Evolutionary conservation across 2,888 invertebrate genomes (phyloP), one percentile per base, ranked within the genome.

Genomic region (Parthenolecanium corni): DNA sequence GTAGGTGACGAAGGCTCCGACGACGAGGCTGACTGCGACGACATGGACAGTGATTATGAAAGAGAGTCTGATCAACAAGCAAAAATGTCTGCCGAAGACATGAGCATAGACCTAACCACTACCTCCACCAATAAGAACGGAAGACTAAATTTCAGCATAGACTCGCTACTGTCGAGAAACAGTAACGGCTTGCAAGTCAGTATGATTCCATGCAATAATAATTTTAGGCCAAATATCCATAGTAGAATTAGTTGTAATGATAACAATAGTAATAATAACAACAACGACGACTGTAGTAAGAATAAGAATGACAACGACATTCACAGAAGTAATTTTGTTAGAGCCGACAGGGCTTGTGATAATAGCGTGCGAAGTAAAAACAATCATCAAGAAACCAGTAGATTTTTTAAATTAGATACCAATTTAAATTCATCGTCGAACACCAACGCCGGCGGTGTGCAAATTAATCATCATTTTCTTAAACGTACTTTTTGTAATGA

Each of bases 81-180:
- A 6, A 31, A 31, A 31, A 31, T 31, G 9, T 31, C 31, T 6
- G 31, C 31, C 31, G 31, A 31, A 31, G 31, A 31, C 9, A 89
- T 88, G 4, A 81, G 58, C 80, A 84, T n/a, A 84, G 52, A 57
- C 21, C 25, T 66, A 62, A 65, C 66, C 66, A 68, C 64, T 47
- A 69, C 70, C 24, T 69, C 71, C 58, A 71, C 72, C 70, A 73
- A 77, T 74, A 74, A 80, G 80, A 73, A 82, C 79, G 77, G 82
- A 78, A 74, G 82, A 69, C 79, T 80, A 68, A 89, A 89, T 76
- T 90, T 90, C 78, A 89, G 89, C 77, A 90, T 90, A 81, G 90
- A 90, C 73, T 89, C 89, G 65, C 76, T 90, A 69, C 79, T 90
- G 71, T 85, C 85, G 71, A 84, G 82, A 40, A 66, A 65, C 46